These are phyloP conservation scores for Desoria tigrina DNA, from an alignment of 2,888 invertebrate species.

Conservation along the genomic window DNA sequence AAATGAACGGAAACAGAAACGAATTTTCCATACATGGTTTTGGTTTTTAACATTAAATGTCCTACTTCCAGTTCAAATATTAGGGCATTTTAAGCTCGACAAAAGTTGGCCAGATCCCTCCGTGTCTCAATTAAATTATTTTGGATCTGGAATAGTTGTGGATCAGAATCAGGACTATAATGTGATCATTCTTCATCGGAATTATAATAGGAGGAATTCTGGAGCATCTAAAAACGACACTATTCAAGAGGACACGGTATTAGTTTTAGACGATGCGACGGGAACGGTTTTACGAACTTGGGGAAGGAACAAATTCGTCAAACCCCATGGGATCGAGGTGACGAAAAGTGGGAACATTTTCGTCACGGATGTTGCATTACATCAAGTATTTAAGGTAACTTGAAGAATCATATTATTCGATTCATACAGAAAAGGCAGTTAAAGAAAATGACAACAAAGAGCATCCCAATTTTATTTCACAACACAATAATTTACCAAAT, in stretches of 20 bases:
- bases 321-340: constrained; percentile 79
- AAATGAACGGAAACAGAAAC: too few species aligned
- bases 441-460: too few species aligned
- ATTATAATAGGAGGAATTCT: constrained; percentile 64
- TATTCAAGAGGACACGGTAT: constrained; percentile 66
- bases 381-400: constrained; percentile 76
- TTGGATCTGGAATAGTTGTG: constrained; percentile 69
- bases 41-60: background rate
- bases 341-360: constrained; percentile 75
- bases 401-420: too few species aligned
- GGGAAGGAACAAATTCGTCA: constrained; percentile 69
- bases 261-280: constrained; percentile 64
- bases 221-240: background rate
- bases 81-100: constrained; percentile 57
- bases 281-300: constrained; percentile 68
- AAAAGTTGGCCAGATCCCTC: constrained; percentile 62
- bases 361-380: constrained; percentile 83
- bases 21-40: too few species aligned
- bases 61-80: background rate
- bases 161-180: constrained; percentile 65
- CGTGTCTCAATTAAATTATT: constrained; percentile 70
- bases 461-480: too few species aligned
- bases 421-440: too few species aligned
- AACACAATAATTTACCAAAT: too few species aligned
- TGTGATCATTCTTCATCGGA: constrained; percentile 80